Evolutionary conservation across 1,140 invertebrate genomes (phyloP).

Genomic region (Portunus trituberculatus): DNA sequence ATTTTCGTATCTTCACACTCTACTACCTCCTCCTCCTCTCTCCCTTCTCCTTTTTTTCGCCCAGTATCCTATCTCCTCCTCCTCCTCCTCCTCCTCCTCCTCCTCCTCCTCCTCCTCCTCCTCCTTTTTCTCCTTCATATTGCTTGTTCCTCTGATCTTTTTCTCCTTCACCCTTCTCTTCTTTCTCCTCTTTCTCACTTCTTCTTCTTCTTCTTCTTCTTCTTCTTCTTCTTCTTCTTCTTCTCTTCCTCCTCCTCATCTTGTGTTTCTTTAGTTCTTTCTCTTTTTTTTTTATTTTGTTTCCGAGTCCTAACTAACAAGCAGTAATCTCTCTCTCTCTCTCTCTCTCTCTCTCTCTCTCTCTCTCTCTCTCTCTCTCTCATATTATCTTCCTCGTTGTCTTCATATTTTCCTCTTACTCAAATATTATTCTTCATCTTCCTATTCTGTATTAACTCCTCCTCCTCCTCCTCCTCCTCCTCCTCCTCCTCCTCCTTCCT

Average conservation of each 20-base stretch:
- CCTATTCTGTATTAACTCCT: neutral
- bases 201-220: neutral
- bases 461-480: neutral
- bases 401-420: neutral
- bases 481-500: neutral
- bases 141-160: too few species aligned
- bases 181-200: neutral
- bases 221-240: neutral
- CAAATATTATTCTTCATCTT: neutral
- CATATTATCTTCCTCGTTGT: too few species aligned
- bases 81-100: too few species aligned
- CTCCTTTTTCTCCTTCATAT: too few species aligned
- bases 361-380: neutral
- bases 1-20: too few species aligned
- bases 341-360: neutral
- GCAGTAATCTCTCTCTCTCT: too few species aligned
- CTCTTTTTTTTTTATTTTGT: neutral
- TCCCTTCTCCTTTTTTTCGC: too few species aligned
- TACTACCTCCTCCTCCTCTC: too few species aligned
- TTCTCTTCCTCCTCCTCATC: neutral
- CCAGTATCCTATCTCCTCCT: too few species aligned
- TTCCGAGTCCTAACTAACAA: too few species aligned
- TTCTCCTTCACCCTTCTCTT: too few species aligned
- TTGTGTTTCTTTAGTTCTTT: neutral
- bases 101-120: too few species aligned